Evolutionary conservation across 2,888 invertebrate genomes (phyloP), one percentile per base, ranked within the genome.

Genomic region (Itoplectis maculator): DNA sequence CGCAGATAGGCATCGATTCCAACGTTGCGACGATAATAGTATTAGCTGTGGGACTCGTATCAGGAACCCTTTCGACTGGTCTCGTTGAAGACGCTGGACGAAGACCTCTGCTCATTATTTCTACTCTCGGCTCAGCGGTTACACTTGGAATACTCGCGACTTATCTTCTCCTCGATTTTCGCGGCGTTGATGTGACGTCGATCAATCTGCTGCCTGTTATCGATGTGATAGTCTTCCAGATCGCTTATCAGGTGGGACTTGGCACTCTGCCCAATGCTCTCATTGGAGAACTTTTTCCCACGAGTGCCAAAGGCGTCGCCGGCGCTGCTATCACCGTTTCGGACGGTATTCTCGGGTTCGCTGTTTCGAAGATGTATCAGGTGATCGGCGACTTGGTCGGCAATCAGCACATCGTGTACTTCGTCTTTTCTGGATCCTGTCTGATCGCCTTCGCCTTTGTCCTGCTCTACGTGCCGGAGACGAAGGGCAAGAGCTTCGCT

Each of bases 41-140:
- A 0, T 91, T 94, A 0, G 90, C 91, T 0, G 93, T 94, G 15
- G 94, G 94, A 42, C 87, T 93, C 0, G 65, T 92, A 0, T 91
- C 92, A 0, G 92, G 93, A 4, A 89, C 87, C 15, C 61, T 91
- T 45, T 88, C 93, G 0, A 91, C 92, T 0, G 86, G 91, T 8
- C 88, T 92, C 0, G 93, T 93, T 0, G 95, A 95, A 81, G 90
- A 90, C 7, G 93, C 93, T 3, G 95, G 95, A 0, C 88, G 95
- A 69, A 89, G 94, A 20, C 90, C 91, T 0, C 89, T 95, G 2
- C 89, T 95, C 0, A 88, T 94, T n/a, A 81, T 92, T 11, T 94
- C 94, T 0, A 93, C 94, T 0, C 68, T 93, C 0, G 88, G 91
- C 0, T 92, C 93, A 13, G 87, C 89, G 0, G 4, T 93, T 0